Evolutionary conservation across 2,113 vertebrate genomes (phyloP).

Genomic region (Gnathonemus longibarbis): DNA sequence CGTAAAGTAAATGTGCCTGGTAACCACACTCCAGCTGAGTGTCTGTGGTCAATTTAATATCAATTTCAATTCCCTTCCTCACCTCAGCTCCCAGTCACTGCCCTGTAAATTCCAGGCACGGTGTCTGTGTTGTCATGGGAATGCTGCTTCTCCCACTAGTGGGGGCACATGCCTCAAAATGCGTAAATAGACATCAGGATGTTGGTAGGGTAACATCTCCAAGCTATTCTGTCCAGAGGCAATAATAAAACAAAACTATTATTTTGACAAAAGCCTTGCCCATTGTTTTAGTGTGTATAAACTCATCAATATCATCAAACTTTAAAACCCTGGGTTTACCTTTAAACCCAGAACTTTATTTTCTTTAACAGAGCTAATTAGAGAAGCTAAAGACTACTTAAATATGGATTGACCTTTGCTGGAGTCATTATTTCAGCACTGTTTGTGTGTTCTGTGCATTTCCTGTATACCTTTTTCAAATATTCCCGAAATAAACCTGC

Average conservation of each 20-base stretch:
- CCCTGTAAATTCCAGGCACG: background rate
- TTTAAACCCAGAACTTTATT: background rate
- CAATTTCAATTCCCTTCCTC: background rate
- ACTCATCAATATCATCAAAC: background rate
- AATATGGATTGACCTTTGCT: background rate
- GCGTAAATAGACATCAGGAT: background rate
- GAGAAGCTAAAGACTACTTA: background rate
- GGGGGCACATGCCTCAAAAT: background rate
- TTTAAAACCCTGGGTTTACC: background rate
- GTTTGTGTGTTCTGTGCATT: background rate
- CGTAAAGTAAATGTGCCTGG: background rate
- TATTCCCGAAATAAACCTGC: background rate
- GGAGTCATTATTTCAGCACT: background rate
- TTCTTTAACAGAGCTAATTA: background rate
- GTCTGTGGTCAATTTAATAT: background rate
- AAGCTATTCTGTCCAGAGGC: background rate
- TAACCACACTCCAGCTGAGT: background rate
- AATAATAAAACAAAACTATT: background rate
- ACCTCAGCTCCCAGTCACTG: slow-evolving; percentile 9
- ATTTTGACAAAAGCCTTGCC: background rate
- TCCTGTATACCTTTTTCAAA: background rate
- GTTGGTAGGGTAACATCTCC: background rate
- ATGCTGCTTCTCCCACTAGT: background rate
- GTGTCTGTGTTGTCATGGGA: background rate
- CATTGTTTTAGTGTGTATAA: background rate